Evolutionary conservation across 30 jellyfish, hydroid and myxozoan species (phyloP), one percentile per base, ranked within the genome.

Genomic region (Hydra vulgaris): DNA sequence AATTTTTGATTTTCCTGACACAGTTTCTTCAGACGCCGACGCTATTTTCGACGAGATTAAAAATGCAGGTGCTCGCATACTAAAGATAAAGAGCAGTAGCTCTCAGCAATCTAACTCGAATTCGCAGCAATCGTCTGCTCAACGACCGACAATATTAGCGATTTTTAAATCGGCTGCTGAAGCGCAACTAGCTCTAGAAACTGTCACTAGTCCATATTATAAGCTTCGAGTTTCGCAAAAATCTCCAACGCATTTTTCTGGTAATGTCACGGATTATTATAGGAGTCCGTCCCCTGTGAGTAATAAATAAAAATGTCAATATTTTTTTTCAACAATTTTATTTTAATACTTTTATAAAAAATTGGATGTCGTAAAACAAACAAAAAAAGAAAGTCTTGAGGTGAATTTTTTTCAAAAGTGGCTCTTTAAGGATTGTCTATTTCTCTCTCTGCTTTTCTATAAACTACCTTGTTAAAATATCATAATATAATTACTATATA

Each of bases 181-280:
- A 84, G 97, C 97, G 18, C 95, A 89, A 73, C 82, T 69, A 26
- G 97, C 95, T 56, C 74, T 86, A 74, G 97, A 90, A 72, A 76
- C 95, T 15, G 94, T 90, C 24, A 61, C 75, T 70, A 90, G 80
- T 71, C 97, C 97, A 20, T 82, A 86, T 20, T 90, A 80, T 85
- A 90, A 90, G 83, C 83, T 90, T 77, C 89, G 97, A 27, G 97
- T 90, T 7, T 90, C 97, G 24, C 95, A 90, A 73, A 90, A 90
- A 77, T 90, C 97, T 18, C 97, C 97, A 21, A 90, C 97, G 8
- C 97, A 90, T 79, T 74, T 90, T 68, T 68, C 95, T 16, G 89
- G 95, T 7, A 95, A 26, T 15, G 78, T 21, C 21, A n/a, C n/a
- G n/a, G 77, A 68, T 68, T 68, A 20, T 68, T 68, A 68, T 68